These are phyloP conservation scores for Dendrophyllia cribrosa DNA, from an alignment of 64 coral and sea anemone species.

Conservation along the genomic window DNA sequence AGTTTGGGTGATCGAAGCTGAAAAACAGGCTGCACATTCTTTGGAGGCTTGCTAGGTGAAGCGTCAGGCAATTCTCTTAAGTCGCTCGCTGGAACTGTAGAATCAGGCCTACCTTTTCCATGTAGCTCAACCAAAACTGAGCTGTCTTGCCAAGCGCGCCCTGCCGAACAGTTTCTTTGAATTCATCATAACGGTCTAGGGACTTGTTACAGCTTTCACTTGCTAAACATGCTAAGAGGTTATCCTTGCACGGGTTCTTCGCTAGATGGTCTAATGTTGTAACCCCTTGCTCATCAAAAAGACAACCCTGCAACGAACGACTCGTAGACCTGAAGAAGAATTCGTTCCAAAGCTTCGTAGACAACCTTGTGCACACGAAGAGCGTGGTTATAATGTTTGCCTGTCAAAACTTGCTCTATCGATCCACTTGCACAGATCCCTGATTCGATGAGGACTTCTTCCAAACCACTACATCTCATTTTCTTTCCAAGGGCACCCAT, in stretches of 20 bases:
- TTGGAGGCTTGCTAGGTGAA: slow-evolving; percentile 38
- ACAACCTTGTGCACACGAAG: slow-evolving; percentile 1
- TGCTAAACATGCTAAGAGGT: slow-evolving; percentile 27
- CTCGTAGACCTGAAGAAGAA: slow-evolving; percentile 3
- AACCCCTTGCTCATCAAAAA: slow-evolving; percentile 18
- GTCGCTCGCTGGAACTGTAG: slow-evolving; percentile 36
- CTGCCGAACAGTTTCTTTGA: slow-evolving; percentile 25
- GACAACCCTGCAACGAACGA: slow-evolving; percentile 16
- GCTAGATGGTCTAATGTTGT: background rate
- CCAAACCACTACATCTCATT: slow-evolving; percentile 42
- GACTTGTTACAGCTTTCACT: slow-evolving; percentile 34
- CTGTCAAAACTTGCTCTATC: background rate
- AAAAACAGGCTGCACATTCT: slow-evolving; percentile 30
- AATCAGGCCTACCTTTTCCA: slow-evolving; percentile 52
- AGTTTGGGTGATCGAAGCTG: slow-evolving; percentile 46
- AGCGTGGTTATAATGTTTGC: slow-evolving; percentile 28
- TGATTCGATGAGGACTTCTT: slow-evolving; percentile 46
- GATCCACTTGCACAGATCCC: slow-evolving; percentile 51
- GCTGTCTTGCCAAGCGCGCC: slow-evolving; percentile 45
- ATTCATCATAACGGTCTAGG: slow-evolving; percentile 23
- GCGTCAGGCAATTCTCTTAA: slow-evolving; percentile 23
- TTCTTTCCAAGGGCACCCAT: slow-evolving; percentile 16
- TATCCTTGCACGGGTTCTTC: slow-evolving; percentile 29
- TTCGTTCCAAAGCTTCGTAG: slow-evolving; percentile 9
- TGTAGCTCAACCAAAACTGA: slow-evolving; percentile 52